Evolutionary conservation across 2,113 vertebrate species (phyloP).

Genomic region (Tupaia tana): DNA sequence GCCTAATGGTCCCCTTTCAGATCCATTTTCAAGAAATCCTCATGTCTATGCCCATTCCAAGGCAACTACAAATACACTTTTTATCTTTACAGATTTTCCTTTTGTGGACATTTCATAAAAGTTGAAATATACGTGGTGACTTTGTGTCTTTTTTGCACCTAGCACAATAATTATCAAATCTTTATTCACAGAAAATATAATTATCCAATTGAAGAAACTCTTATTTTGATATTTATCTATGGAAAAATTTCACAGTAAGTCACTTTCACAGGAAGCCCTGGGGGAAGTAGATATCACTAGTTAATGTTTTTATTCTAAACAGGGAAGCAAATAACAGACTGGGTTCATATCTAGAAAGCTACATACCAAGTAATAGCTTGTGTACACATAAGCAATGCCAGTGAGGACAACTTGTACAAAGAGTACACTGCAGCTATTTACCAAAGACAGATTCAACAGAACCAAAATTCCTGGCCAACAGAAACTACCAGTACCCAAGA

Average conservation of each 20-base stretch:
- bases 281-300: background rate
- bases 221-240: too few species aligned
- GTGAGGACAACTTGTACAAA: background rate
- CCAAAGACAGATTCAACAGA: background rate
- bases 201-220: too few species aligned
- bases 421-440: background rate
- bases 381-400: background rate
- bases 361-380: background rate
- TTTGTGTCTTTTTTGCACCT: background rate
- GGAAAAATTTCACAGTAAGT: background rate
- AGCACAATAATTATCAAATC: background rate
- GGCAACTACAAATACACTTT: background rate
- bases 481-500: background rate
- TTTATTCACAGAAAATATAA: too few species aligned
- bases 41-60: background rate
- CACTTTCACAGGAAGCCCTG: background rate
- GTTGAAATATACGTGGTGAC: background rate
- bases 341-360: background rate
- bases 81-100: background rate
- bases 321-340: slow-evolving; percentile 37
- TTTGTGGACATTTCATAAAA: background rate
- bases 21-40: background rate
- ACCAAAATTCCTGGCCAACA: background rate
- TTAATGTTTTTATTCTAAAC: slow-evolving; percentile 8
- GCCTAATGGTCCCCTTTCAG: background rate